Evolutionary conservation across 1,140 invertebrate species (phyloP), one percentile per base, ranked within the genome.

Genomic region (Coelopa frigida): DNA sequence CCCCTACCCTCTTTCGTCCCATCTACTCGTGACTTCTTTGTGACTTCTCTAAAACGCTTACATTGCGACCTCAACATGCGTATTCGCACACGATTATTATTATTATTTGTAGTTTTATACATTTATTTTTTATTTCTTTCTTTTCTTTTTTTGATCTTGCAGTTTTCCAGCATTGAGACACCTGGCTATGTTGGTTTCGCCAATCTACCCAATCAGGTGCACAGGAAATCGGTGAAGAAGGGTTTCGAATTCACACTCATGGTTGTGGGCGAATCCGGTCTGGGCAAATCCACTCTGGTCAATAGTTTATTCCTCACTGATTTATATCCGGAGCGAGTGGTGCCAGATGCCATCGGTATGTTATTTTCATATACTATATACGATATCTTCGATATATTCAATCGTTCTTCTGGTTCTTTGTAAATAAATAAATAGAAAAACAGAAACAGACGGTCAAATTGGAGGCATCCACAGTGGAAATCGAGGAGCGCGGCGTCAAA

Each of bases 241-340:
- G 94, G 94, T 15, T 98, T 98, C 71, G 94, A 97, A 70, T 98
- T 98, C 70, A 97, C 93, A 1, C 71, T 98, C 0, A 97, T 98
- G 94, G 93, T 98, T 35, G 93, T 96, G 20, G 94, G 94, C 23
- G 93, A 98, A 71, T 93, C 89, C 57, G 96, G 96, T 2, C 72
- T 98, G 20, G 96, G 96, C 17, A 99, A 99, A 74, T 97, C 94
- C 0, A 99, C 96, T 5, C 77, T 99, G 47, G 92, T 99, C 29
- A 98, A 99, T 68, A 94, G 92, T 44, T 73, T 99, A n/a, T 99
- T 99, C 70, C 73, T 97, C 10, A 94, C 94, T 18, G 95, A 99
- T 72, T 73, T 94, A 21, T 94, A 94, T 73, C 87, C 89, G 18
- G 89, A 93, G 71, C 75, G 89, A 70, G 77, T 89, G 45, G 84